Base-by-base conservation (phyloP, 2,113 vertebrate species). In the Epinephelus cyanopodus region DNA sequence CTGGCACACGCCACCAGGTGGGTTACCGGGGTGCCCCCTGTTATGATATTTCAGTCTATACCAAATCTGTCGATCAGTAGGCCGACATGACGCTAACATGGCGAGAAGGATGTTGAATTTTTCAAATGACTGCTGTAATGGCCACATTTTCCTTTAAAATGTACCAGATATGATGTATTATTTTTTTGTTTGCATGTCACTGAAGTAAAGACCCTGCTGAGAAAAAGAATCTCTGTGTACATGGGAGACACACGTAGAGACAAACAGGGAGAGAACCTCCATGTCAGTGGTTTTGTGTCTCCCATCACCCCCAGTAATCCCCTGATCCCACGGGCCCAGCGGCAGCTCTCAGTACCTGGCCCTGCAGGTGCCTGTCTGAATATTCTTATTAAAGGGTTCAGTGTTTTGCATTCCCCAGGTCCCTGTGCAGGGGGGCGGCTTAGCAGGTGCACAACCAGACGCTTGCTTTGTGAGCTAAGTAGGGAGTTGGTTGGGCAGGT, bases 351-450 rank as follows among this genome's bases (percentile, higher is more conserved):
- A 67, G 64, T 75, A 79, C 74, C 79, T 67, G 65, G 25, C 83
- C 54, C 81, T 73, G 67, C 72, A 79, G 85, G 76, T 83, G 82
- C 67, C 79, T 83, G 89, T 91, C 88, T 84, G 70, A 80, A 81
- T 78, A 76, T 85, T 87, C 77, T 66, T 75, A 89, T 88, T 86
- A 88, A 91, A 89, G 67, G 77, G 18, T 70, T 89, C 6, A 6
- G 66, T 77, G 78, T 77, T 73, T 79, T 56, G 60, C 27, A 29
- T 73, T 79, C 77, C 80, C 84, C 79, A 74, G 74, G 67, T 84
- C 75, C 67, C 84, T n/a, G 60, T 48, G 53, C 72, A 33, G 71
- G 50, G 69, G 45, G 37, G 57, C 39, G 29, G 47, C 63, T 75
- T 71, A 74, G 52, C 74, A 84, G 81, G 81, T 88, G 81, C 75